These are phyloP conservation scores for Lycophotia porphyrea DNA, from an alignment of 2,888 invertebrate species.

Conservation along the genomic window DNA sequence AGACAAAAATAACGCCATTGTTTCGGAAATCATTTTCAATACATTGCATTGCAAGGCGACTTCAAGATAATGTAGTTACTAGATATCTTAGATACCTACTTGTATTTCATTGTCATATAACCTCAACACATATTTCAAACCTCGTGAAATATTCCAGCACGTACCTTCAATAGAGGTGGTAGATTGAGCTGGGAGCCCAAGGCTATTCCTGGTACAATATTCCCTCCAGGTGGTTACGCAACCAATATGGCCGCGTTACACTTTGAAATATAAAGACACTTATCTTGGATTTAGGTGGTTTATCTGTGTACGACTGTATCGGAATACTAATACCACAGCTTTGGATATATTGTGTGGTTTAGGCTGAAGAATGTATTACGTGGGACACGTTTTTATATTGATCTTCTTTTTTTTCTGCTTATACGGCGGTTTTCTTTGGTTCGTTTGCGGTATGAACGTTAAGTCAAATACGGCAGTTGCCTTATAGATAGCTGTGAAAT, in stretches of 20 bases:
- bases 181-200: background rate
- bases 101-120: background rate
- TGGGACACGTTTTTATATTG: conserved; percentile 11
- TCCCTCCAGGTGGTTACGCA: conserved; percentile 44
- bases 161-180: conserved; percentile 7
- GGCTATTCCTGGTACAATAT: conserved; percentile 17
- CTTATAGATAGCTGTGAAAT: background rate
- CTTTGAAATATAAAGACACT: conserved; percentile 56
- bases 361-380: conserved; percentile 14
- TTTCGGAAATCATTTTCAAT: background rate
- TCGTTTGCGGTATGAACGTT: background rate
- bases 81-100: background rate
- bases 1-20: background rate
- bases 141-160: conserved; percentile 17
- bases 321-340: conserved; percentile 53
- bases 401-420: background rate
- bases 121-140: background rate
- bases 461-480: background rate
- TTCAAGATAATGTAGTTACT: background rate
- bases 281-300: conserved; percentile 48
- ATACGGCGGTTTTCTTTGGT: background rate
- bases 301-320: conserved; percentile 42
- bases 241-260: conserved; percentile 34
- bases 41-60: background rate
- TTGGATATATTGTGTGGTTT: conserved; percentile 20